Percentiles rank a stretch among this genome's conserved stretches.
These are phyloP conservation scores for Halictus rubicundus DNA, from an alignment of 1,140 invertebrate species.

Conservation along the genomic window DNA sequence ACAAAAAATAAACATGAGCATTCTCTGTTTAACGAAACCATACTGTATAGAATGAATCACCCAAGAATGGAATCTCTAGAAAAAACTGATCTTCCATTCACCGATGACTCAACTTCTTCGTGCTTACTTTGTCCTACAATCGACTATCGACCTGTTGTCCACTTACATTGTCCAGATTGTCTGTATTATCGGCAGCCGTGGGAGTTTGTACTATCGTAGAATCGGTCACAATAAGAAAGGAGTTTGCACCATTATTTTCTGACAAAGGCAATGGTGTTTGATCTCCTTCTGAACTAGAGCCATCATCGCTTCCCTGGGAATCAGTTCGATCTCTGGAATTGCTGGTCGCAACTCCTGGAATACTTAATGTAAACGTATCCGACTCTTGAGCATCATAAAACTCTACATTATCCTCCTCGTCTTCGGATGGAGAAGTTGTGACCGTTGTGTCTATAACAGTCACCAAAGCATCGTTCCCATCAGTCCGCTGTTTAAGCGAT, in stretches of 20 bases:
- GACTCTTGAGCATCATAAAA: slow-evolving; percentile 95
- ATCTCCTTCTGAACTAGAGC: slow-evolving; percentile 79
- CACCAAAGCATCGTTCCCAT: slow-evolving; percentile 19
- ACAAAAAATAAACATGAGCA: background rate
- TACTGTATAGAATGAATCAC: background rate
- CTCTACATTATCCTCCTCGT: slow-evolving; percentile 93
- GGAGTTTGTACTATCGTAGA: slow-evolving; percentile 65
- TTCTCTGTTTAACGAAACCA: background rate
- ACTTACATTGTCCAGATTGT: slow-evolving; percentile 76
- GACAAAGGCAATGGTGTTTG: slow-evolving; percentile 70
- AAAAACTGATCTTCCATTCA: background rate
- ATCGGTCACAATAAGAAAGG: slow-evolving; percentile 77
- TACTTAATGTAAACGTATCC: slow-evolving; percentile 86
- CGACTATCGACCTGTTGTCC: background rate
- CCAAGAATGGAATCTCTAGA: background rate
- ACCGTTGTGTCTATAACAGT: slow-evolving; percentile 72
- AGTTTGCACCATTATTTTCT: slow-evolving; percentile 70
- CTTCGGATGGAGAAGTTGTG: slow-evolving; percentile 85
- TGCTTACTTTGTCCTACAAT: background rate
- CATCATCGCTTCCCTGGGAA: slow-evolving; percentile 79
- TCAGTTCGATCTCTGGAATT: slow-evolving; percentile 75
- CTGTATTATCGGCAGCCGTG: slow-evolving; percentile 55
- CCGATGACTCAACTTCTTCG: background rate
- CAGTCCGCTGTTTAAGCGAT: background rate
- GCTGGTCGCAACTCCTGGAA: slow-evolving; percentile 77